Conservation (phyloP, 2,797 vertebrate species). For the Micropoecilia bifurca region DNA sequence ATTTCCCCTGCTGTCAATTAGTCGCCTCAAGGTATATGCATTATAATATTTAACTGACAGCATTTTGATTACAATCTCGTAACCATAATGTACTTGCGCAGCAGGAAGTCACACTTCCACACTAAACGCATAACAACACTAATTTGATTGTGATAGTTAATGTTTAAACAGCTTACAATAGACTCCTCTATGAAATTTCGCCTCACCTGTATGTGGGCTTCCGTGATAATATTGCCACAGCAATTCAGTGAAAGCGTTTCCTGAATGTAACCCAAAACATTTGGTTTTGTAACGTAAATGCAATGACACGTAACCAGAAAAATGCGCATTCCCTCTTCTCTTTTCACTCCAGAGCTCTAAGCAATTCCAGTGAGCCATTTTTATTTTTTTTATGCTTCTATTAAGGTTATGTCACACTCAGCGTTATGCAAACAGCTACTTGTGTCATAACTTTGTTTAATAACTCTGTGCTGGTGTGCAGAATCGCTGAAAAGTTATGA, state of each 20-base stretch:
- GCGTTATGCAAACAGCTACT: conserved; percentile 62
- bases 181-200: not conserved
- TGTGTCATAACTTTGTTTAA: conserved; percentile 52
- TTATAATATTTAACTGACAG: not conserved
- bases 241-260: not conserved
- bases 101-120: not conserved
- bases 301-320: conserved; percentile 10
- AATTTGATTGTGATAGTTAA: not conserved
- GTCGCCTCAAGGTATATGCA: not conserved
- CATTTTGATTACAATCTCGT: not conserved
- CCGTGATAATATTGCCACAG: not conserved
- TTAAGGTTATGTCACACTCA: conserved; percentile 59
- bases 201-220: not conserved
- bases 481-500: conserved; percentile 7
- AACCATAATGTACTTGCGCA: not conserved
- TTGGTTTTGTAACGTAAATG: conserved; percentile 34
- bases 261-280: not conserved
- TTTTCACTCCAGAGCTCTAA: not conserved
- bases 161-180: not conserved
- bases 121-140: not conserved
- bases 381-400: conserved; percentile 3
- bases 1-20: not conserved
- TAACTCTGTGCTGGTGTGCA: conserved; percentile 21
- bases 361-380: conserved; percentile 20
- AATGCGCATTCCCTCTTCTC: not conserved